Evolutionary conservation across 2,797 vertebrate species (phyloP), one percentile per base, ranked within the genome.

Genomic region (Pogonophryne albipinna): DNA sequence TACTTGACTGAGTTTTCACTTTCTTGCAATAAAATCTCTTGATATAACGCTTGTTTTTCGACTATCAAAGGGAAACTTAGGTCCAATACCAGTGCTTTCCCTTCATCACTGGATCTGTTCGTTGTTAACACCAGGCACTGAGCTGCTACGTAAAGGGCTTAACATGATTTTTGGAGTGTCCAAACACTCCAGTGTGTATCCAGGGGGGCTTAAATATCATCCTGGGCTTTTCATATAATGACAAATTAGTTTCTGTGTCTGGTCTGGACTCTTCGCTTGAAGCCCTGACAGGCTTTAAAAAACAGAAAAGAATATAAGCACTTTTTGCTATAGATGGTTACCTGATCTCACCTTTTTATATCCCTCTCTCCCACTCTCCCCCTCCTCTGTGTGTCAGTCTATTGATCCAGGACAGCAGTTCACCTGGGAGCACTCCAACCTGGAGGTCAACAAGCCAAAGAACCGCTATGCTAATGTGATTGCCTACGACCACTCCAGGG

Each of bases 401-500:
- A 92, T 99, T 75, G 98, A 99, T 84, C 97, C 98, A 0, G 97
- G 97, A 27, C 98, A 99, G 91, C 97, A 98, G 93, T 99, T 99
- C 92, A 99, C 97, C 0, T 99, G 98, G 98, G 97, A 99, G 88
- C 96, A 99, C 82, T 99, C 98, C 72, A 99, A 98, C 93, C 92
- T 98, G 79, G 98, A 99, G 85, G 96, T 99, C 83, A 99, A 99
- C 87, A 99, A 99, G 91, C 97, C 97, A 14, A 99, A 99, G 95
- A 99, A 99, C 80, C 98, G 98, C 87, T 99, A 99, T 59, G 98
- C 98, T 84, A 99, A 99, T 0, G 97, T 99, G 66, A 98, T 99
- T 0, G 97, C 98, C 73, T 99, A 99, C 1, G 98, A 99, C 91
- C 98, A 99, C 89, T 98, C 98, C 0, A 96, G 97, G 12, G 98